phyloP scores from a whole-genome alignment of 1,140 invertebrate species.

The Heliconius eleuchia region DNA sequence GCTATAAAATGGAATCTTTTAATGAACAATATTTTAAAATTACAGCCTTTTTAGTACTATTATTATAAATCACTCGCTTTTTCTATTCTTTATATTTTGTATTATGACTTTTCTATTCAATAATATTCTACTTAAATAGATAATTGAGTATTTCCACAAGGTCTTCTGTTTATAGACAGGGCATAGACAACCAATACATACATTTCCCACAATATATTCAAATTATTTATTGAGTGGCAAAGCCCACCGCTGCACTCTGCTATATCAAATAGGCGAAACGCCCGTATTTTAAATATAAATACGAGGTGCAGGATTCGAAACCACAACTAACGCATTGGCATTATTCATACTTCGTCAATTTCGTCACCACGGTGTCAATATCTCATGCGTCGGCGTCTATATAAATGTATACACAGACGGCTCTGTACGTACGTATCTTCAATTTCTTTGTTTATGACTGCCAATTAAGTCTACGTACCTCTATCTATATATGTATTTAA shows the following conservation, averaged over 20 bases:
- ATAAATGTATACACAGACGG: background rate
- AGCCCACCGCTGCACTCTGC: background rate
- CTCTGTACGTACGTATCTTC: background rate
- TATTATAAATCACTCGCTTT: background rate
- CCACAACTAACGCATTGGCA: too few species aligned
- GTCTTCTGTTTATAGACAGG: too few species aligned
- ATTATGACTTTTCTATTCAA: background rate
- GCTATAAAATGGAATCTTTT: background rate
- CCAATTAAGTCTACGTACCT: constrained; percentile 1
- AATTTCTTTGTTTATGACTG: constrained; percentile 6
- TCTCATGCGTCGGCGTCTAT: too few species aligned
- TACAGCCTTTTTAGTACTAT: background rate
- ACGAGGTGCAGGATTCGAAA: too few species aligned
- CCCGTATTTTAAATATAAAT: too few species aligned
- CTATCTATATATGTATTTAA: constrained; percentile 4
- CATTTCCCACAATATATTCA: background rate
- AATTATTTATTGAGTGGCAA: background rate
- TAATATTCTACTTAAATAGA: too few species aligned
- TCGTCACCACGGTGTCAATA: too few species aligned
- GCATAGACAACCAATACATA: too few species aligned
- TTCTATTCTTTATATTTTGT: background rate
- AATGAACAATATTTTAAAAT: background rate
- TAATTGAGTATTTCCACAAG: too few species aligned
- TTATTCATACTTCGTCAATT: too few species aligned
- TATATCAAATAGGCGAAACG: too few species aligned